Percentiles rank a stretch among this genome's conserved stretches.
Evolutionary conservation across 2,797 vertebrate genomes (phyloP).

Genomic region (Natrix natrix): DNA sequence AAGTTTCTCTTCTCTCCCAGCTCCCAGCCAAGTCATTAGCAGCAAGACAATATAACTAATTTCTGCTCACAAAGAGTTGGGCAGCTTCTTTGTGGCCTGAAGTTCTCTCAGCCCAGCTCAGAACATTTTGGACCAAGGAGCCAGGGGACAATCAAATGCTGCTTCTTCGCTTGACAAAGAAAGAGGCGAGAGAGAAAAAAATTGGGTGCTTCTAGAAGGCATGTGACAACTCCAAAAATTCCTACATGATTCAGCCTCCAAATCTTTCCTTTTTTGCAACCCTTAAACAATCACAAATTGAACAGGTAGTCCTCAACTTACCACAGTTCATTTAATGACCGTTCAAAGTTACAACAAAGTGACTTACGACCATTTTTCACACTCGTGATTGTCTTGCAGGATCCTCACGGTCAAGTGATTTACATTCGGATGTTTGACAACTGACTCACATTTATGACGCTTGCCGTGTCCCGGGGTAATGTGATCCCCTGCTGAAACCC

Average conservation of each 20-base stretch:
- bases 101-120: background rate
- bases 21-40: slow-evolving; percentile 19
- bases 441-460: too few relatives aligned
- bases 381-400: too few relatives aligned
- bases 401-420: too few relatives aligned
- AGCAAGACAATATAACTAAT: slow-evolving; percentile 7
- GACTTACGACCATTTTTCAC: too few relatives aligned
- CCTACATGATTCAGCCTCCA: background rate
- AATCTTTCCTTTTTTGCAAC: background rate
- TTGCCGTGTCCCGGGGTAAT: too few relatives aligned
- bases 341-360: too few relatives aligned
- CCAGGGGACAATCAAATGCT: background rate
- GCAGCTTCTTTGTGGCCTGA: background rate
- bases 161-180: background rate
- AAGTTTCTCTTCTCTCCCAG: background rate
- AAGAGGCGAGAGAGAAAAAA: background rate
- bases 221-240: background rate
- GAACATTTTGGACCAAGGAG: background rate
- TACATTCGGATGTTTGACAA: too few relatives aligned
- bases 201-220: background rate
- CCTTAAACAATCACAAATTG: too few relatives aligned
- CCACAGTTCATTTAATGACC: too few relatives aligned
- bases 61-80: background rate
- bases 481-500: too few relatives aligned
- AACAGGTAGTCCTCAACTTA: too few relatives aligned